phyloP scores from a whole-genome alignment of 1,140 invertebrate genomes.

The Cataglyphis hispanica region DNA sequence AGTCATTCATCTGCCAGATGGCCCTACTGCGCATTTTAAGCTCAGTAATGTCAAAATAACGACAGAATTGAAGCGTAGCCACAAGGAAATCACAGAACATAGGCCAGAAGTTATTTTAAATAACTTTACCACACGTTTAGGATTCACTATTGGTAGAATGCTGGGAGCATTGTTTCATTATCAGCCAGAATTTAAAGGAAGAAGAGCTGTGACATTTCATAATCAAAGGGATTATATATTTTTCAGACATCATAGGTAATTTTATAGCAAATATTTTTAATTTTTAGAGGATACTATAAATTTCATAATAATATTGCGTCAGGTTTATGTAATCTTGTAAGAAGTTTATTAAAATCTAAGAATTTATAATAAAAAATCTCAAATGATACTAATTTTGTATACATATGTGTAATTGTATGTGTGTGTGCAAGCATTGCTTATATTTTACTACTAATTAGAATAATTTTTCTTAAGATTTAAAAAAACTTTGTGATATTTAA shows the following conservation, averaged over 20 bases:
- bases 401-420: too few species aligned
- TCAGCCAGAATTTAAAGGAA: slow-evolving; percentile 97
- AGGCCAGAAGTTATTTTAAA: slow-evolving; percentile 98
- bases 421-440: too few species aligned
- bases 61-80: slow-evolving; percentile 91
- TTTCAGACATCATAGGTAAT: slow-evolving; percentile 98
- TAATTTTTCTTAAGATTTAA: too few species aligned
- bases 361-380: too few species aligned
- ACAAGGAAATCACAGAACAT: slow-evolving; percentile 93
- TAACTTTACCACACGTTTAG: slow-evolving; percentile 98
- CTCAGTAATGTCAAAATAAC: slow-evolving; percentile 94
- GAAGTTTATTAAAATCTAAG: too few species aligned
- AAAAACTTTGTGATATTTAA: too few species aligned
- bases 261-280: slow-evolving; percentile 19
- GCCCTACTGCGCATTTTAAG: slow-evolving; percentile 97
- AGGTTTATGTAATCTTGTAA: too few species aligned
- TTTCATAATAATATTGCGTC: not conserved
- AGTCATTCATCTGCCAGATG: slow-evolving; percentile 97
- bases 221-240: slow-evolving; percentile 99
- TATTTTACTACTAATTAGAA: too few species aligned
- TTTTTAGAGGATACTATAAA: not conserved
- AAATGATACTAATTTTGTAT: too few species aligned
- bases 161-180: slow-evolving; percentile 98
- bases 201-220: slow-evolving; percentile 98
- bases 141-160: slow-evolving; percentile 96